These are phyloP conservation scores for Phragmatobia fuliginosa DNA, from an alignment of 2,888 invertebrate genomes.

Conservation along the genomic window DNA sequence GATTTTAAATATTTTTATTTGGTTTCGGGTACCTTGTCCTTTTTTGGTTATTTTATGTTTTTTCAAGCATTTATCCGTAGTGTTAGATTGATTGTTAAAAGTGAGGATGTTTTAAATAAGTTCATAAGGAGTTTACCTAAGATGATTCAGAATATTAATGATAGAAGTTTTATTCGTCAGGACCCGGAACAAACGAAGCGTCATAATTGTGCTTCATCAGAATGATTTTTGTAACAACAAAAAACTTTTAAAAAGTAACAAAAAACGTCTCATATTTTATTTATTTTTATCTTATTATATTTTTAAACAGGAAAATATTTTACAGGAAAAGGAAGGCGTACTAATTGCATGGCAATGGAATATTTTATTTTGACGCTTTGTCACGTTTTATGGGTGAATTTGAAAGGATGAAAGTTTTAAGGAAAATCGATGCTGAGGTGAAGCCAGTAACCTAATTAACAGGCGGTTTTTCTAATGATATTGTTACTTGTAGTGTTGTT, in stretches of 20 bases:
- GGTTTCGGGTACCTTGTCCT: no score
- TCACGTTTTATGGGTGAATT: slow-evolving; percentile 5
- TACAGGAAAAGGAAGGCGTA: not conserved
- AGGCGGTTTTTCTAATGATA: no score
- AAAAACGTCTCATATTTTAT: not conserved
- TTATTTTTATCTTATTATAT: not conserved
- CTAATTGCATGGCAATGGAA: slow-evolving; percentile 22
- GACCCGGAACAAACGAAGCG: not conserved
- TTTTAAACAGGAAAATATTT: not conserved
- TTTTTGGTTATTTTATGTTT: no score
- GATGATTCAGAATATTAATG: not conserved
- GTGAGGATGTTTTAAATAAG: not conserved
- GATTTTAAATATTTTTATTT: no score
- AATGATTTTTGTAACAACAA: not conserved
- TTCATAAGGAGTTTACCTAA: not conserved
- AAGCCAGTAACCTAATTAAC: not conserved
- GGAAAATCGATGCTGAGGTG: not conserved
- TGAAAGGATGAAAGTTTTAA: slow-evolving; percentile 1
- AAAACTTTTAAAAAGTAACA: not conserved
- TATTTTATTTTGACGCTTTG: slow-evolving; percentile 20
- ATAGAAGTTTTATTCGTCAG: not conserved
- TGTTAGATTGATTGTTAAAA: not conserved
- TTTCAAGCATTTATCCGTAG: no score
- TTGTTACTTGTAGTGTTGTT: no score
- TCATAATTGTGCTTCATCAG: not conserved